Percentiles rank a stretch among this genome's conserved stretches.
phyloP scores from a whole-genome alignment of 2,888 invertebrate species.

The Callyntrura guangdongensis region DNA sequence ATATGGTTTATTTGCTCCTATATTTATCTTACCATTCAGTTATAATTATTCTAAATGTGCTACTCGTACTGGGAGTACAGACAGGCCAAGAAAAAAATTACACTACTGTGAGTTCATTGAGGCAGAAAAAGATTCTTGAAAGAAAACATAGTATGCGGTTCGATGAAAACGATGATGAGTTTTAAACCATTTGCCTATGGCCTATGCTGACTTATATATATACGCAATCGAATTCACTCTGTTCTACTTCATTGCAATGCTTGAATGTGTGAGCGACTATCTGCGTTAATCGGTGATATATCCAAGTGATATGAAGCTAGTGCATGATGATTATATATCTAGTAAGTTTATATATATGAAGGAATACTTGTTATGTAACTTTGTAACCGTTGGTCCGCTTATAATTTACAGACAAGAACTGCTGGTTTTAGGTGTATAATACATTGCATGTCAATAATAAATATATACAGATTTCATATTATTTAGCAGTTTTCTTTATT shows the following conservation, averaged over 20 bases:
- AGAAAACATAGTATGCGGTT: neutral
- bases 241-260: slow-evolving; percentile 51
- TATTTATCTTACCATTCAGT: neutral
- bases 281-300: slow-evolving; percentile 46
- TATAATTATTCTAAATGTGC: slow-evolving; percentile 47
- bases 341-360: slow-evolving; percentile 51
- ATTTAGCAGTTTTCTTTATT: neutral
- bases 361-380: slow-evolving; percentile 47
- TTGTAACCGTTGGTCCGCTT: slow-evolving; percentile 61
- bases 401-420: slow-evolving; percentile 53
- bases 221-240: slow-evolving; percentile 38
- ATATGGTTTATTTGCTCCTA: slow-evolving; percentile 14
- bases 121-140: neutral
- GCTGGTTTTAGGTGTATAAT: slow-evolving; percentile 39
- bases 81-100: neutral
- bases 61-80: slow-evolving; percentile 22
- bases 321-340: slow-evolving; percentile 55
- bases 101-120: neutral
- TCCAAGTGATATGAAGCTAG: slow-evolving; percentile 50
- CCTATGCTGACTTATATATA: slow-evolving; percentile 36
- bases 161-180: slow-evolving; percentile 15
- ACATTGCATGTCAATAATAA: slow-evolving; percentile 43
- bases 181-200: slow-evolving; percentile 22
- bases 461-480: neutral
- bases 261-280: slow-evolving; percentile 69